Base-by-base conservation (phyloP, 2,888 invertebrate genomes). In the Cylloceria caligata region DNA sequence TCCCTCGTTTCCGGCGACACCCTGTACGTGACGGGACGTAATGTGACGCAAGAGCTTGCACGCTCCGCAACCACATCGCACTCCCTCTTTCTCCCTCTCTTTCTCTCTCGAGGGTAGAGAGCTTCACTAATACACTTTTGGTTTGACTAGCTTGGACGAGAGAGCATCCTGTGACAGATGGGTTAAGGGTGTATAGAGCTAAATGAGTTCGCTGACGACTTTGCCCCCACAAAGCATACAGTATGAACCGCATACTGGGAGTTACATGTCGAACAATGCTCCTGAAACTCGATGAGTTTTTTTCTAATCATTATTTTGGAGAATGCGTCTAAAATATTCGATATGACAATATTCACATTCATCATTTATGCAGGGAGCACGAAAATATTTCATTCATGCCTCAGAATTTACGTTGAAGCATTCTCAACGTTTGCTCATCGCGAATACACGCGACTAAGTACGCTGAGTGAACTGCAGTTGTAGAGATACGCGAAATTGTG, bases 1-100 rank as follows among this genome's bases (percentile, higher is more conserved):
- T 85, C 83, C 83, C 81, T 81, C 85, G 81, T 83, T 86, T 83
- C 81, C 83, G 83, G 68, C 77, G 78, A 85, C 79, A 80, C 75
- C 67, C 39, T 75, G 79, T 76, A 82, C 82, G 82, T 82, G 82
- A 81, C 74, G 78, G 55, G 49, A 78, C 77, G 74, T 77, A 80
- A 84, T 83, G 84, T 71, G 82, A 74, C 49, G 64, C 74, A 60
- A 71, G 74, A 84, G 84, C 74, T 75, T 75, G 74, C 71, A 80
- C 77, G 75, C 79, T 79, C 45, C 77, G 34, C 47, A 16, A 69
- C 65, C 78, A 55, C 65, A 67, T 77, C 49, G 36, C 47, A 47
- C 42, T 55, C 49, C 24, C 55, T 49, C 39, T 21, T 16, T 49
- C 3, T 11, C 47, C 49, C 9, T 49, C 19, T 2, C 30, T n/a